Evolutionary conservation across 2,888 invertebrate genomes (phyloP), one percentile per base, ranked within the genome.

Genomic region (Phalangium opilio): DNA sequence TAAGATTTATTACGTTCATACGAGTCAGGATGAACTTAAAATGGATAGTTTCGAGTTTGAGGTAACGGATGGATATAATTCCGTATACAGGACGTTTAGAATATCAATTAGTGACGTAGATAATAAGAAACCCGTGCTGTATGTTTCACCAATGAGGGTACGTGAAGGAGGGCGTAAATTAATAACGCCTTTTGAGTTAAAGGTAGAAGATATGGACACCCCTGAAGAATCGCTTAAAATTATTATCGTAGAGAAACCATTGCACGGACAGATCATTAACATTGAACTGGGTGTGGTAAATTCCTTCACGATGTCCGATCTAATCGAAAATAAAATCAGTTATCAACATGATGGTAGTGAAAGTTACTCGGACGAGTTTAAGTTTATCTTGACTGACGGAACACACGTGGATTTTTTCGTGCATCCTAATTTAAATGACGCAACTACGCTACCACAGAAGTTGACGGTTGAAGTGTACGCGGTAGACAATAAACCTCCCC

Each of bases 281-380:
- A 64, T 62, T 53, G 55, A 54, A 34, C 57, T 61, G 2, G 47
- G 55, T 19, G 57, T 57, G 14, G 58, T 63, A 8, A 59, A 58
- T 2, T 47, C 53, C 11, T 67, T 67, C 53, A 63, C 63, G 2
- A 59, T 62, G 56, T 54, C 57, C 14, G 66, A 67, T 50, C 48
- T 67, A 32, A 57, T 58, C 18, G 55, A 60, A 17, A 63, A 63
- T 46, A 46, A 60, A 45, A 62, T 67, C 43, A 61, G 59, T 38
- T 67, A 67, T 54, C 62, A 62, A 19, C 67, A 67, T 56, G 66
- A 65, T 48, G 66, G 66, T n/a, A 60, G 62, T 1, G 66, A 65
- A 50, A 63, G 64, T 1, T 38, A 50, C 3, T 53, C 55, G 3
- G 67, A 67, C 52, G 58, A 58, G 41, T 64, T 67, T 51, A 60